phyloP scores from a whole-genome alignment of 30 jellyfish, hydroid and myxozoan species.

The Hydractinia symbiolongicarpus region DNA sequence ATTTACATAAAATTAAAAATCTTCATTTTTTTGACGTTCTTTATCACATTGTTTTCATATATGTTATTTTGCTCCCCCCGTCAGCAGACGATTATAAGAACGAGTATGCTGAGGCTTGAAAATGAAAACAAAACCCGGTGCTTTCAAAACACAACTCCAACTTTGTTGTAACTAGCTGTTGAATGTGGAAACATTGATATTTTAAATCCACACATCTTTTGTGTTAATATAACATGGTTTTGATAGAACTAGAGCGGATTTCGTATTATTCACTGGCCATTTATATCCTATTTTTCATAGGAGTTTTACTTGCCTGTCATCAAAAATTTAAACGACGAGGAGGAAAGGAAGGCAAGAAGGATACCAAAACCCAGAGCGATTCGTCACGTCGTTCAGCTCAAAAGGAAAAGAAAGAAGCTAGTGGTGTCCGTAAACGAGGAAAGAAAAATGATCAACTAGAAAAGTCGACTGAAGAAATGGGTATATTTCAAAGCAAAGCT shows the following conservation, averaged over 20 bases:
- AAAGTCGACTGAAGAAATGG: not conserved
- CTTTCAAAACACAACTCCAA: not conserved
- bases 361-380: not conserved
- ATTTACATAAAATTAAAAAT: no score
- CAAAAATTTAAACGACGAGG: conserved; percentile 22
- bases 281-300: not conserved
- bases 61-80: no score
- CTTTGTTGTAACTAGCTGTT: conserved; percentile 3
- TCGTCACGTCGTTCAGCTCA: not conserved
- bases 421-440: conserved; percentile 2
- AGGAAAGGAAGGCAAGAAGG: not conserved
- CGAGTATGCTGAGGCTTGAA: no score
- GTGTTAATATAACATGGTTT: not conserved
- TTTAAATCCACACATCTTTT: not conserved
- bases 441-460: not conserved
- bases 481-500: not conserved
- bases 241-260: not conserved
- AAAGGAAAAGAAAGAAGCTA: not conserved
- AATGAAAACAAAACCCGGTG: not conserved
- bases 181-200: no score
- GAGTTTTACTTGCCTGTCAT: conserved; percentile 23
- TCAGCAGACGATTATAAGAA: no score
- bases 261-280: not conserved
- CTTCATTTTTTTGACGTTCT: no score
- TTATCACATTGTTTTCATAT: no score